Conservation (phyloP, 2,797 vertebrate genomes). For the Chromobotia macracanthus region DNA sequence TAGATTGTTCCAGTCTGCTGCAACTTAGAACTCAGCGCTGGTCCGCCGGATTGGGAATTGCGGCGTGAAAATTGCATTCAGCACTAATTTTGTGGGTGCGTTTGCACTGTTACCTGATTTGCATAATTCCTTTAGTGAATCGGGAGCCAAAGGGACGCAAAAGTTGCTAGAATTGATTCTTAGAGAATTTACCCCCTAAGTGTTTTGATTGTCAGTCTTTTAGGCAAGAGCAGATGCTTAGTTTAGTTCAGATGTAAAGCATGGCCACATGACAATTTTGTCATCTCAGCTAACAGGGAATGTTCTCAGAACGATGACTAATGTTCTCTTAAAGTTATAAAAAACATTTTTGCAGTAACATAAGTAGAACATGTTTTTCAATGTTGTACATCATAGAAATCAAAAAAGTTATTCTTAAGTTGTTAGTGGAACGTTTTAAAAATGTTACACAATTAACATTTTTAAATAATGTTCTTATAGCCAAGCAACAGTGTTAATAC, state of each 20-base stretch:
- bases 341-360: no score
- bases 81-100: slow-evolving; percentile 12
- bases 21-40: background rate
- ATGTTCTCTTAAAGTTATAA: no score
- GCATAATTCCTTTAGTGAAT: slow-evolving; percentile 17
- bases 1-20: slow-evolving; percentile 6
- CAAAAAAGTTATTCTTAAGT: no score
- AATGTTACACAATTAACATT: no score
- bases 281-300: no score
- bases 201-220: slow-evolving; percentile 14
- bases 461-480: no score
- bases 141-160: background rate
- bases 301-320: no score
- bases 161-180: background rate
- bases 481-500: no score
- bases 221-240: background rate
- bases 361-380: no score
- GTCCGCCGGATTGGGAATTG: slow-evolving; percentile 3
- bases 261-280: no score
- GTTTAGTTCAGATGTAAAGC: background rate
- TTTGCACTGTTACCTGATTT: background rate
- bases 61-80: background rate
- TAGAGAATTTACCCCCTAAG: background rate
- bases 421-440: no score
- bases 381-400: no score